These are phyloP conservation scores for Keiferia lycopersicella DNA, from an alignment of 2,888 invertebrate genomes.

Conservation along the genomic window DNA sequence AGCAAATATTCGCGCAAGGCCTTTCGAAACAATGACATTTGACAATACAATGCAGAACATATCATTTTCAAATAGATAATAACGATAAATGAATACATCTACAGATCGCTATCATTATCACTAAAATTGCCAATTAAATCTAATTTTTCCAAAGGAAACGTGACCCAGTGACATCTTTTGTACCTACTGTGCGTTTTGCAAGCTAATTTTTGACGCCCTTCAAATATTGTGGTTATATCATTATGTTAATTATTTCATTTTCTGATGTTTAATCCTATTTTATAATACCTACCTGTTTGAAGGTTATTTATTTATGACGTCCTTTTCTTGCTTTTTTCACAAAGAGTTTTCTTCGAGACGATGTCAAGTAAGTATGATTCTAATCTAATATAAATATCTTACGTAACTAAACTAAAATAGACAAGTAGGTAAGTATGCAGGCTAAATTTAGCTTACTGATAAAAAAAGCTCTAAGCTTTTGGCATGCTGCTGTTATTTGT, in stretches of 20 bases:
- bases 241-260: conserved; percentile 19
- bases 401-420: too few relatives aligned
- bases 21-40: background rate
- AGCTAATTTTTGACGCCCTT: conserved; percentile 18
- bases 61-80: background rate
- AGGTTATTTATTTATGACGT: too few relatives aligned
- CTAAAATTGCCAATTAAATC: conserved; percentile 2
- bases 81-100: background rate
- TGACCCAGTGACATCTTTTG: conserved; percentile 28
- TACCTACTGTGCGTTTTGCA: background rate
- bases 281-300: background rate
- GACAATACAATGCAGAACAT: background rate
- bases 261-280: background rate
- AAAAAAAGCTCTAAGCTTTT: too few relatives aligned
- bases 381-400: too few relatives aligned
- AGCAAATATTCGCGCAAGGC: background rate
- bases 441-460: too few relatives aligned
- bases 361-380: too few relatives aligned
- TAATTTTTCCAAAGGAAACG: conserved; percentile 21
- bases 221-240: conserved; percentile 14
- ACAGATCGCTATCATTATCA: conserved; percentile 20
- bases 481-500: too few relatives aligned
- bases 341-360: too few relatives aligned
- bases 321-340: background rate
- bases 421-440: too few relatives aligned